Evolutionary conservation across 2,797 vertebrate genomes (phyloP).

Genomic region (Danio kyathit): DNA sequence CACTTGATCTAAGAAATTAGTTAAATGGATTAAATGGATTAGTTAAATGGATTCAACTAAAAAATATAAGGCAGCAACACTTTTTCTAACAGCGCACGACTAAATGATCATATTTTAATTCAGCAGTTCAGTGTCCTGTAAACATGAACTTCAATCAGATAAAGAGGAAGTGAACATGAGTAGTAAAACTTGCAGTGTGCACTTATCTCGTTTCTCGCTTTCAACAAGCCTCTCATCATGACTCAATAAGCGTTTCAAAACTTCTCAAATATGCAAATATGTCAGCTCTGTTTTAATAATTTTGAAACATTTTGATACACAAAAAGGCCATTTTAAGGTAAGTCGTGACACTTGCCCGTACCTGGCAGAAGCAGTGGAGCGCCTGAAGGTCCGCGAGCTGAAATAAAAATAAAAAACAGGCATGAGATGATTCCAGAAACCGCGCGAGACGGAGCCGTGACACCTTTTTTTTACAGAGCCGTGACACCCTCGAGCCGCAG

Average conservation of each 20-base stretch:
- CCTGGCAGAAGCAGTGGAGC: conserved; percentile 73
- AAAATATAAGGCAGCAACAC: too few relatives aligned
- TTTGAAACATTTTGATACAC: not conserved
- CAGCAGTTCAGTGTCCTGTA: not conserved
- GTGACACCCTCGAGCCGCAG: not conserved
- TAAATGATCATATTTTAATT: not conserved
- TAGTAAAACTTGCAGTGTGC: not conserved
- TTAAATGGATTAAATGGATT: too few relatives aligned
- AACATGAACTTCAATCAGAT: conserved; percentile 9
- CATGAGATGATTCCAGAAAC: conserved; percentile 12
- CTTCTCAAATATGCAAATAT: not conserved
- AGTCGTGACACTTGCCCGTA: conserved; percentile 56
- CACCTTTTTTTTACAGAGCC: conserved; percentile 11
- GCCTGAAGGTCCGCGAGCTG: conserved; percentile 73
- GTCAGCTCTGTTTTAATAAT: not conserved
- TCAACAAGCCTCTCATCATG: not conserved
- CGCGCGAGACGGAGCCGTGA: conserved; percentile 14
- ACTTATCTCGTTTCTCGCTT: not conserved
- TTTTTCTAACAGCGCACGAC: not conserved
- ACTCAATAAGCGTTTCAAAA: not conserved
- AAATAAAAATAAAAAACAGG: not conserved
- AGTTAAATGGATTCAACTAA: too few relatives aligned
- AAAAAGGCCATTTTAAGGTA: not conserved
- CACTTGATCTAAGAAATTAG: too few relatives aligned
- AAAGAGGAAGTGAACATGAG: conserved; percentile 11